A percentile compares a stretch with the other conserved stretches of the same genome.
Evolutionary conservation across 2,888 invertebrate species (phyloP).

Genomic region (Meiosimyza platycephala): DNA sequence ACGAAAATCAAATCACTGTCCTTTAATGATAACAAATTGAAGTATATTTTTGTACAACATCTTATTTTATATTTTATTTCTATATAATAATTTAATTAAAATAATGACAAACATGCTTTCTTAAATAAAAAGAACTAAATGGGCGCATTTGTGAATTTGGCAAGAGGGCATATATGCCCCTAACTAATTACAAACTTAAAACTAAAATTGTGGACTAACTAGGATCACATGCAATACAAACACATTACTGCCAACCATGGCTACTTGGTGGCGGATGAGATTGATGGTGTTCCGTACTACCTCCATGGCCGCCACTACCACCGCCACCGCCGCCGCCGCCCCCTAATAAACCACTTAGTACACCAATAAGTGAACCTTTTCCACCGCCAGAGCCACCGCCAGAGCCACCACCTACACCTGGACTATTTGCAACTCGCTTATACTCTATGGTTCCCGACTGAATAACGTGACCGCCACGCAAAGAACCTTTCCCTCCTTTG

Average conservation of each 20-base stretch:
- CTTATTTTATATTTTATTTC: neutral
- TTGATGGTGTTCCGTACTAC: neutral
- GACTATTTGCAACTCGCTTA: constrained; percentile 40
- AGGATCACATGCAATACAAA: constrained; percentile 9
- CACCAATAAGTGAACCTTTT: constrained; percentile 16
- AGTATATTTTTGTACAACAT: too few species aligned
- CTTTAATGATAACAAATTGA: too few species aligned
- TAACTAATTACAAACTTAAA: neutral
- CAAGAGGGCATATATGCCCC: too few species aligned
- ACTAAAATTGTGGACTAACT: constrained; percentile 15
- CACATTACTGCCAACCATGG: constrained; percentile 11
- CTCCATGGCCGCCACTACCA: constrained; percentile 13
- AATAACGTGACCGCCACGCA: constrained; percentile 57
- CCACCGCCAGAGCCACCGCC: constrained; percentile 16
- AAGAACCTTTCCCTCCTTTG: constrained; percentile 48
- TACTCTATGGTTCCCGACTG: constrained; percentile 56
- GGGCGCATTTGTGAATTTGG: neutral
- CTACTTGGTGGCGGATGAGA: constrained; percentile 15
- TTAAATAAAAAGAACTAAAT: constrained; percentile 1
- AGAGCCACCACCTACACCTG: constrained; percentile 18
- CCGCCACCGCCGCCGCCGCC: constrained; percentile 31
- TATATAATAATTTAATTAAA: constrained; percentile 24
- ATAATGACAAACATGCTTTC: neutral
- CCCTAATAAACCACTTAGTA: neutral
- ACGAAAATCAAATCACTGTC: too few species aligned